Base-by-base conservation (phyloP, 2,888 invertebrate genomes). In the Ophion slaviceki region DNA sequence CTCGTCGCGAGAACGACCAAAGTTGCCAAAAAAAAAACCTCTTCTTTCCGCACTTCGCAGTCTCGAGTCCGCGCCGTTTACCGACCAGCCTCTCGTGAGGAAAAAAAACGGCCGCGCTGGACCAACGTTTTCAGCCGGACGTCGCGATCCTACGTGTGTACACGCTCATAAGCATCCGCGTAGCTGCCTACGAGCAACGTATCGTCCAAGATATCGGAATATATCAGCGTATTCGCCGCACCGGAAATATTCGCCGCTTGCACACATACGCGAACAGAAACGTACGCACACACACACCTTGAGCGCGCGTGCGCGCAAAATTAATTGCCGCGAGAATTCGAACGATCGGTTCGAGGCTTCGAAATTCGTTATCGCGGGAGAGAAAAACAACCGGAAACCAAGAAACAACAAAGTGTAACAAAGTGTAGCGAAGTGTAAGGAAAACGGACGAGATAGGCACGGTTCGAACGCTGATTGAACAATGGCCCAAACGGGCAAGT, bases 401-500 rank as follows among this genome's bases (percentile, higher is more conserved):
- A n/a, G 14, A 40, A 61, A 61, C 40, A 61, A 36, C 1, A 61
- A 40, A 45, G 3, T 36, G 32, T 8, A 59, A 64, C 17, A 6
- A 59, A 28, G 45, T 17, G 14, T 20, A 36, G 61, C 40, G 10
- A 61, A n/a, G 66, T 14, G 3, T 17, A 53, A 28, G 11, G 66
- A 20, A 8, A 62, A 28, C 61, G n/a, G 7, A n/a, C 72, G 24
- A 64, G 85, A 85, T 70, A 67, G 61, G 59, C 62, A 67, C 77
- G 59, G 67, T 77, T 82, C 79, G 78, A 85, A 79, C 79, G 85
- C 87, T 84, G 84, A 84, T 84, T 87, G 88, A 89, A 91, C 92
- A 93, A 92, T 92, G 91, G 90, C 90, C 89, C 87, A 87, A 85
- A 88, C 90, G 88, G 89, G 89, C 92, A 91, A 92, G 90, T 91